Evolutionary conservation across 2,888 invertebrate genomes (phyloP), one percentile per base, ranked within the genome.

Genomic region (Pseudococcus jackbeardsleyi): DNA sequence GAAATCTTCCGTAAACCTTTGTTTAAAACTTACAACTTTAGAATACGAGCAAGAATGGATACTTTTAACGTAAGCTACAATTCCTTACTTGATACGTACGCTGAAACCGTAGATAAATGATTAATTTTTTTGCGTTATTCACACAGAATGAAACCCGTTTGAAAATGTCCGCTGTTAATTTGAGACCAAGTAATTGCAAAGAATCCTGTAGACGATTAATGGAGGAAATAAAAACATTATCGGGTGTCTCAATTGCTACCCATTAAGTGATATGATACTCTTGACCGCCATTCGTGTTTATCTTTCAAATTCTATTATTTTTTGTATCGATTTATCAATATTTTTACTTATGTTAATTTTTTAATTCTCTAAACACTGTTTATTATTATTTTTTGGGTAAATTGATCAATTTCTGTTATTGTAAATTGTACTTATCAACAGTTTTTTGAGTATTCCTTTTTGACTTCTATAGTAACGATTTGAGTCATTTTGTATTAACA

Each of bases 41-140:
- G 96, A 91, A 93, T 98, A 90, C 93, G 98, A 89, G 95, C 96
- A 48, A 98, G 97, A 92, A 94, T 96, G 92, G 99, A 99, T 92
- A 95, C 94, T 15, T 99, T 95, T 91, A 98, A 97, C 91, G 98
- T 97, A 92, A 82, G 79, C 12, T 82, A 19, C n/a, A n/a, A 79
- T 39, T 0, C 1, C 1, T 33, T 9, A 42, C 42, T 42, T 42
- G 15, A 42, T 39, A 12, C n/a, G n/a, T 77, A 15, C 39, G 5
- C 1, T n/a, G 33, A 15, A 15, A 72, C 33, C 0, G 4, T 3
- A 4, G 72, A 72, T 12, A 72, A 12, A 72, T 33, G n/a, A 9
- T 15, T 33, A 19, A n/a, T n/a, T 3, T 26, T 72, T 12, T 42
- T 1, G 15, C 84, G 89, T 68, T 89, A 89, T 90, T 11, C 12